Evolutionary conservation across 2,888 invertebrate genomes (phyloP), one percentile per base, ranked within the genome.

Genomic region (Cephus rjabovi): DNA sequence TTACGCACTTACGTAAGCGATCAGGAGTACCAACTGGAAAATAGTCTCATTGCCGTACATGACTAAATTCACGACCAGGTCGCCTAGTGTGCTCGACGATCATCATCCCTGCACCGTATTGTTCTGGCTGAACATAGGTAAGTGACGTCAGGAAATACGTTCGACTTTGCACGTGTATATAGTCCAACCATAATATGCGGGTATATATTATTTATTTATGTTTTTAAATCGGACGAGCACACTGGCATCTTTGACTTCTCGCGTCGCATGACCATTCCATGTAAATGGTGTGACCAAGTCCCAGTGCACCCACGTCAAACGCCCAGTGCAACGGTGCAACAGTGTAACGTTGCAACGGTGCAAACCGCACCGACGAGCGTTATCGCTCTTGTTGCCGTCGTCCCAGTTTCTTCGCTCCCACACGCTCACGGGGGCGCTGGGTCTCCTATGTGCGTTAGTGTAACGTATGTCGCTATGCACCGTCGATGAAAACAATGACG

Each of bases 351-450:
- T 56, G 40, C 71, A 71, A 30, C 33, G 81, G 82, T 79, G 79
- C 81, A 80, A 82, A 83, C 83, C 81, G 82, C 81, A 82, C 86
- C 84, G 85, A 85, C 87, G 85, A 87, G 89, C 87, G 89, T 89
- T 89, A 89, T 89, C 89, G 88, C 85, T 84, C 83, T 87, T 85
- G 87, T 86, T 86, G 88, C 84, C 89, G 89, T 56, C 56, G 56
- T 89, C 87, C 89, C 87, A 89, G 89, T 89, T 89, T 89, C 89
- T 87, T 85, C 87, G 89, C 84, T 88, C 85, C 85, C 86, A 85
- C 86, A 87, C 87, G 85, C 87, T 84, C 84, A 80, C 82, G 80
- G 82, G 82, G 81, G 76, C 34, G 56, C 56, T 56, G 23, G 23
- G 23, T 23, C 56, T 56, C 56, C 6, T 56, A 56, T 33, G 31